Evolutionary conservation across 2,113 vertebrate species (phyloP).

Genomic region (Hemichromis elongatus): DNA sequence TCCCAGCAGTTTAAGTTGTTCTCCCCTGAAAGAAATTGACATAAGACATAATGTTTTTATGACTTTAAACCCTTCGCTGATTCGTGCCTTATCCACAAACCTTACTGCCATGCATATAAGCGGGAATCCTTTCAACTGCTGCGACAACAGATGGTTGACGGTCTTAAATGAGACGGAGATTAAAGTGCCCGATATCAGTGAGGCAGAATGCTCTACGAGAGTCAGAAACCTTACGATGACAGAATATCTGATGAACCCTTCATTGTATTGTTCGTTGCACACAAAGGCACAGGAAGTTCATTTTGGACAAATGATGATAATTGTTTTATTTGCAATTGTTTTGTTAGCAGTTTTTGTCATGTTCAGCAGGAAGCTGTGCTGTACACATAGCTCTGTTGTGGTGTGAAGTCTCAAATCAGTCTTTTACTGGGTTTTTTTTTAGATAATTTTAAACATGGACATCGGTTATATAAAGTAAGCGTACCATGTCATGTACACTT

Average conservation of each 20-base stretch:
- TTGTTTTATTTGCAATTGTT: conserved; percentile 38
- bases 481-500: not conserved
- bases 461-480: not conserved
- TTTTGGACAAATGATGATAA: conserved; percentile 30
- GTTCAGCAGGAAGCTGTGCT: conserved; percentile 26
- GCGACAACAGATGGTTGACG: conserved; percentile 71
- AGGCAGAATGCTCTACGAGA: conserved; percentile 50
- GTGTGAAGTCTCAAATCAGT: conserved; percentile 13
- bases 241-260: conserved; percentile 32
- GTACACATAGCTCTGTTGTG: not conserved
- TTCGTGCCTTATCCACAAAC: conserved; percentile 13
- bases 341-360: conserved; percentile 6
- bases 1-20: conserved; percentile 60
- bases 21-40: conserved; percentile 61
- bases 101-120: conserved; percentile 61
- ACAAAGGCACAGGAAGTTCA: not conserved
- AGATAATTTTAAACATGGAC: not conserved
- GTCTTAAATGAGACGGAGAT: conserved; percentile 27
- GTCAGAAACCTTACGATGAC: not conserved
- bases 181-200: conserved; percentile 60
- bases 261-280: conserved; percentile 25
- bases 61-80: conserved; percentile 28
- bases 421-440: not conserved
- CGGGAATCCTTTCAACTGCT: conserved; percentile 78
- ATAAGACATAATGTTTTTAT: conserved; percentile 64